Percentiles rank a stretch among this genome's conserved stretches.
These are phyloP conservation scores for Drosophila mayri DNA, from an alignment of 1,140 invertebrate species.

Conservation along the genomic window DNA sequence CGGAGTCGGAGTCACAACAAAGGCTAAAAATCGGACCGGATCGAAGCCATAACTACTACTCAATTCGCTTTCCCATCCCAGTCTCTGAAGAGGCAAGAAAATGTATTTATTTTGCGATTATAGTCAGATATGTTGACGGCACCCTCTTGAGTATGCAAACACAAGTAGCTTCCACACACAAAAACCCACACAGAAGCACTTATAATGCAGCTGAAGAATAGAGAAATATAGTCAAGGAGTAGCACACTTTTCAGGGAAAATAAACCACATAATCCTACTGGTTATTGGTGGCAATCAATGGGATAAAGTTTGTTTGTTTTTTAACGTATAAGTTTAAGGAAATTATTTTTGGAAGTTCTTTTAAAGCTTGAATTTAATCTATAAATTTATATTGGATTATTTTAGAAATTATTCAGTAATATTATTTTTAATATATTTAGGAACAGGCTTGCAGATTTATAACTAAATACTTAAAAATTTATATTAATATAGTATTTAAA, in stretches of 20 bases:
- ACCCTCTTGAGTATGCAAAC: conserved; percentile 40
- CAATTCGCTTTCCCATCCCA: conserved; percentile 16
- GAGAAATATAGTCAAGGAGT: background rate
- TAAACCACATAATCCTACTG: background rate
- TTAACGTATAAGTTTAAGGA: too few species aligned
- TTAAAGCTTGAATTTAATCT: too few species aligned
- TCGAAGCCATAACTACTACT: conserved; percentile 14
- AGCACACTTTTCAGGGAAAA: conserved; percentile 2
- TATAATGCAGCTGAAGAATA: conserved; percentile 1
- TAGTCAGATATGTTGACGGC: conserved; percentile 30
- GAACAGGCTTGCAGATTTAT: background rate
- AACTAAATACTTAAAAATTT: background rate
- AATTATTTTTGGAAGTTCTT: too few species aligned
- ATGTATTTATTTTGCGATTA: conserved; percentile 40
- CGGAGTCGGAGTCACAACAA: conserved; percentile 10
- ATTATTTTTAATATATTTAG: background rate
- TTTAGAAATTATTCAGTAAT: background rate
- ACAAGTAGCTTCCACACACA: conserved; percentile 9
- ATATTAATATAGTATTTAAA: background rate
- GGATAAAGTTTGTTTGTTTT: background rate
- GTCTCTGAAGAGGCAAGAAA: conserved; percentile 5
- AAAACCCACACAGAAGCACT: conserved; percentile 2
- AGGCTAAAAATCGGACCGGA: conserved; percentile 2
- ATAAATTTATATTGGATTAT: background rate
- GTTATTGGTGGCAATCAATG: background rate